Conservation (phyloP, 2,888 invertebrate genomes). For the Idaea straminata region DNA sequence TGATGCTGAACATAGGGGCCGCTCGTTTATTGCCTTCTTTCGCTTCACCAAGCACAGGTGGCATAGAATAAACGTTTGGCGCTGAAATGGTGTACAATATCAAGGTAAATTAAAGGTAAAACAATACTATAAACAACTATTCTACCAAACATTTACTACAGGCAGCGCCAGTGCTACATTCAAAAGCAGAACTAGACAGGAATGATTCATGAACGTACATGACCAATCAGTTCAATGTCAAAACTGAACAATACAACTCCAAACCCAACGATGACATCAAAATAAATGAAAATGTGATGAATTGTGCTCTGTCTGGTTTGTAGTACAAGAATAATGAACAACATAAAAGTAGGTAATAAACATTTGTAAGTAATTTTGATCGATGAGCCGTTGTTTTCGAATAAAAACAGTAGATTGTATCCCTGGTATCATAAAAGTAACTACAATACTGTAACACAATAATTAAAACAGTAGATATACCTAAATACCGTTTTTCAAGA, state of each 20-base stretch:
- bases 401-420: neutral
- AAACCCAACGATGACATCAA: slow-evolving; percentile 31
- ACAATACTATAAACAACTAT: neutral
- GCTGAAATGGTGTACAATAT: slow-evolving; percentile 74
- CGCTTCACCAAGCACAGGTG: slow-evolving; percentile 84
- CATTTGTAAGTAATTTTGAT: neutral
- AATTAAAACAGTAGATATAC: neutral
- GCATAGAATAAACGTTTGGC: slow-evolving; percentile 94
- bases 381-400: neutral
- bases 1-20: slow-evolving; percentile 93
- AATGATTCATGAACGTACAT: slow-evolving; percentile 26
- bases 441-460: neutral
- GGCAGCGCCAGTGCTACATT: slow-evolving; percentile 6
- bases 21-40: slow-evolving; percentile 80
- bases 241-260: slow-evolving; percentile 25
- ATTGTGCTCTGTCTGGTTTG: neutral
- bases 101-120: neutral
- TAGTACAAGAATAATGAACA: neutral
- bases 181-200: slow-evolving; percentile 17
- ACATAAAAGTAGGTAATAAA: slow-evolving; percentile 15
- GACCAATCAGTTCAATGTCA: slow-evolving; percentile 26
- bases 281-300: slow-evolving; percentile 14
- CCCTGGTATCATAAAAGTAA: neutral
- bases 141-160: neutral
- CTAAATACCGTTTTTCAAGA: neutral